These are phyloP conservation scores for Cyprichromis sp. DNA, from an alignment of 2,113 vertebrate genomes.

Conservation along the genomic window DNA sequence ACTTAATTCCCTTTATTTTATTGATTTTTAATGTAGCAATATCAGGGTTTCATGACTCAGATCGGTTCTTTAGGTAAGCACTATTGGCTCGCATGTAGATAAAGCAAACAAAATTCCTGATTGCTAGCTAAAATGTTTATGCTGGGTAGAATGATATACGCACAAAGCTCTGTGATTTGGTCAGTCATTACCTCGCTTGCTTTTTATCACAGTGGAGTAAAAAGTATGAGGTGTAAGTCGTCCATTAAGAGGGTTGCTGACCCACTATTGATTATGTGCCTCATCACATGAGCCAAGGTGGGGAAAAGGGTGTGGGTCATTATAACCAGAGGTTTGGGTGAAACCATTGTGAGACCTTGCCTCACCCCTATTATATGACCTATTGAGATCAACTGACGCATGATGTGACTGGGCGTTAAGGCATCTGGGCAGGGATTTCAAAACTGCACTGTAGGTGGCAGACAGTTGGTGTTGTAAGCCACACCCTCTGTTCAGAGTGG, in stretches of 20 bases:
- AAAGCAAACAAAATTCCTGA: background rate
- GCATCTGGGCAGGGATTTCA: background rate
- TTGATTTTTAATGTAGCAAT: background rate
- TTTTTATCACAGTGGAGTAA: background rate
- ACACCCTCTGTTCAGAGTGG: background rate
- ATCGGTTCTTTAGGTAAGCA: background rate
- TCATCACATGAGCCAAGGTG: background rate
- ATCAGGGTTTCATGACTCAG: background rate
- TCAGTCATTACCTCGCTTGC: background rate
- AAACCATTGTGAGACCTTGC: background rate
- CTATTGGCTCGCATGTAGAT: background rate
- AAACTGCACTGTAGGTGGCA: background rate
- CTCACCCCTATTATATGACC: background rate
- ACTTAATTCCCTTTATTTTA: background rate
- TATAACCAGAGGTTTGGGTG: background rate
- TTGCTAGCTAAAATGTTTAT: background rate
- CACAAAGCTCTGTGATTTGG: background rate
- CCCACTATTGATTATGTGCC: background rate
- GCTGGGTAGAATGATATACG: accelerated
- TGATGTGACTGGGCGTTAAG: background rate
- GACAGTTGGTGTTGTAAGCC: background rate
- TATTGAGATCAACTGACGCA: background rate
- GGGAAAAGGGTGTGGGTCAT: background rate
- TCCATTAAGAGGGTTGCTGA: background rate
- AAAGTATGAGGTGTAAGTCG: accelerated